Base-by-base conservation (phyloP, 2,888 invertebrate species). In the Therioaphis trifolii region DNA sequence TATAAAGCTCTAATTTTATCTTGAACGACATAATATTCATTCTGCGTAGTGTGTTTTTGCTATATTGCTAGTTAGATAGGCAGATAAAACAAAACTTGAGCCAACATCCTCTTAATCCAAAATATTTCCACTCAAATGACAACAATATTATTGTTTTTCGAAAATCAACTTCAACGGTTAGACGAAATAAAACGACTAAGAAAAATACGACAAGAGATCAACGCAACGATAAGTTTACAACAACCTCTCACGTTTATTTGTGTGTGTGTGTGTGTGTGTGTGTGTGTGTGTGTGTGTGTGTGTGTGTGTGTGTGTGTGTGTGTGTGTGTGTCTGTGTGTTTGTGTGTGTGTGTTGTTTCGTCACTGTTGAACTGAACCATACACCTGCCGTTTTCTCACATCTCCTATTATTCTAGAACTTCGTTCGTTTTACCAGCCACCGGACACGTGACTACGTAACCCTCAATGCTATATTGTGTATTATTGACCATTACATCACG, bases 301-400 rank as follows among this genome's bases (percentile, higher is more conserved):
- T n/a, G n/a, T n/a, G n/a, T n/a, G n/a, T n/a, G n/a, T n/a, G n/a
- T n/a, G n/a, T n/a, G n/a, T n/a, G n/a, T n/a, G n/a, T n/a, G n/a
- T n/a, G n/a, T n/a, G n/a, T n/a, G n/a, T n/a, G n/a, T n/a, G n/a
- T n/a, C n/a, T n/a, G n/a, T n/a, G n/a, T n/a, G n/a, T n/a, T n/a
- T n/a, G n/a, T n/a, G n/a, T n/a, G n/a, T n/a, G n/a, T n/a, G 11
- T 52, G 29, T 29, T n/a, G 2, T n/a, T 15, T 21, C 14, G 15
- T 55, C 21, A 52, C 52, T 72, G 35, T 5, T 29, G 72, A 29
- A 72, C 52, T 24, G 72, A 55, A 52, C n/a, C 52, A 35, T 7
- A 9, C 74, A 74, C 74, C 55, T 74, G 74, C 24, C 55, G 74
- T 74, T 55, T 74, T 74, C 74, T 35, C 74, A 58, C 74, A 55